phyloP scores from a whole-genome alignment of 2,113 vertebrate genomes.

The Daubentonia madagascariensis region DNA sequence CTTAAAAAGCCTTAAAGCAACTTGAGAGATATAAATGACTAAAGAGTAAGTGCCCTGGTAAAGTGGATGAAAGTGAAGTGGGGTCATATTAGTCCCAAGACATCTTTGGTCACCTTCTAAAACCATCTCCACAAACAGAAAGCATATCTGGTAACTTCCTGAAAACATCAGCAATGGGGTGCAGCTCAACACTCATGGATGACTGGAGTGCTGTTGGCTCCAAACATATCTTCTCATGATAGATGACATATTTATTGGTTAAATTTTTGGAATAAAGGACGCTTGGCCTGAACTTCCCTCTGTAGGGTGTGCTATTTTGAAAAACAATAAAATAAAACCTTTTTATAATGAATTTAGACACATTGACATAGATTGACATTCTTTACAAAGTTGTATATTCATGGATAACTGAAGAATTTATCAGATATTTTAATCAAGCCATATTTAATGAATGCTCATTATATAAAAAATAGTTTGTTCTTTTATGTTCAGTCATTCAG shows the following conservation, averaged over 20 bases:
- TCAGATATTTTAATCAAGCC: not conserved
- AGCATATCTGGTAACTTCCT: conserved; percentile 43
- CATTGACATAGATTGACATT: not conserved
- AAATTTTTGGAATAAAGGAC: not conserved
- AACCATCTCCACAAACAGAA: not conserved
- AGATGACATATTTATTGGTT: not conserved
- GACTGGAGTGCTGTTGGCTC: not conserved
- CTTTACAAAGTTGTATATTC: not conserved
- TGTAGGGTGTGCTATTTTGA: not conserved
- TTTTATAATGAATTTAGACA: not conserved
- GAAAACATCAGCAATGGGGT: not conserved
- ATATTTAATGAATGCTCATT: not conserved
- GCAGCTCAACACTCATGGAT: conserved; percentile 15
- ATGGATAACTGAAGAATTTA: not conserved
- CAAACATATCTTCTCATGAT: not conserved
- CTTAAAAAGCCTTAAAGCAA: not conserved
- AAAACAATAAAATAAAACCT: not conserved
- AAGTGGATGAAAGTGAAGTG: not conserved
- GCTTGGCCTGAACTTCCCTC: not conserved
- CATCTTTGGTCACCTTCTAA: not conserved
- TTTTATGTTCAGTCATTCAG: not conserved
- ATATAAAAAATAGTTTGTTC: not conserved
- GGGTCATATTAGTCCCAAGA: not conserved
- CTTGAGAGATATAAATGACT: conserved; percentile 28
- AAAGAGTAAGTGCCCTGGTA: not conserved